Conservation (phyloP, 2,113 vertebrate species). For the Platanista minor region DNA sequence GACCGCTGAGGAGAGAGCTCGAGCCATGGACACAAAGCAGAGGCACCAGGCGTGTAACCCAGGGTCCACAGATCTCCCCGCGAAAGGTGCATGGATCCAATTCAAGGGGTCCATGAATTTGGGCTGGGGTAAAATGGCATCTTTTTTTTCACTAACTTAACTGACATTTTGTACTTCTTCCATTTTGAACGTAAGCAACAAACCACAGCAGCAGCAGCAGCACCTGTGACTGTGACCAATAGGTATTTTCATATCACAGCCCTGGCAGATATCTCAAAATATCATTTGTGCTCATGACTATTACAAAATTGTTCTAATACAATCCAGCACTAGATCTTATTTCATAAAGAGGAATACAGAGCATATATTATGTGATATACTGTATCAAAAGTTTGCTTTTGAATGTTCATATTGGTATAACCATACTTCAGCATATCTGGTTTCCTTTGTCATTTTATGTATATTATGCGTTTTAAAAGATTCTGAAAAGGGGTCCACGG, state of each 20-base stretch:
- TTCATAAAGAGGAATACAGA: not conserved
- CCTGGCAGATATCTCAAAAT: not conserved
- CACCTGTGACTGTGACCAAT: not conserved
- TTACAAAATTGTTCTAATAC: not conserved
- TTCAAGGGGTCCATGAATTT: not conserved
- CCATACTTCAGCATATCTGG: not conserved
- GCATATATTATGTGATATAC: not conserved
- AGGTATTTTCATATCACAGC: not conserved
- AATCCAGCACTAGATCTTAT: not conserved
- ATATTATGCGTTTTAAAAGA: not conserved
- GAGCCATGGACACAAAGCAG: not conserved
- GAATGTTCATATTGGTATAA: not conserved
- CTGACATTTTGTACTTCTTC: not conserved
- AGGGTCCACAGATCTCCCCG: not conserved
- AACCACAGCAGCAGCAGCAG: not conserved
- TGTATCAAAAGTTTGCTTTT: conserved; percentile 1
- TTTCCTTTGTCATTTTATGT: not conserved
- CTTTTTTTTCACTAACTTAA: not conserved
- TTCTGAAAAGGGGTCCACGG: not conserved
- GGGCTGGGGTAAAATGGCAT: not conserved
- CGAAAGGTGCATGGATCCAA: not conserved
- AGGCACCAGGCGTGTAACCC: no score
- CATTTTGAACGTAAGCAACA: not conserved
- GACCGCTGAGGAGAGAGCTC: not conserved
- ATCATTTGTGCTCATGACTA: not conserved